phyloP scores from a whole-genome alignment of 2,797 vertebrate genomes.

The Tinamus major region DNA sequence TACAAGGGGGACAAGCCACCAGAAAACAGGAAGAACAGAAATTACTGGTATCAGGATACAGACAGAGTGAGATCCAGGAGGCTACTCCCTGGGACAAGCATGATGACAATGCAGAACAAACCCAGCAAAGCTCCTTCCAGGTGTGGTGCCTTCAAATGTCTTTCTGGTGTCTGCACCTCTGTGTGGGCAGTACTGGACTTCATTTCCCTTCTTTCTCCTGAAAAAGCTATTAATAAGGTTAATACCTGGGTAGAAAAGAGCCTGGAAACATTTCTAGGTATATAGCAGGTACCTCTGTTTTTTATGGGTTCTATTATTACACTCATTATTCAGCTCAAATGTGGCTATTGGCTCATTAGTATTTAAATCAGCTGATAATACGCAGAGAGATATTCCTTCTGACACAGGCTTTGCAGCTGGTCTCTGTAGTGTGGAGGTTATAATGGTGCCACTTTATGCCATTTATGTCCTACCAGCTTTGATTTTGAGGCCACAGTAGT shows the following conservation, averaged over 20 bases:
- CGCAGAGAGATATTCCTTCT: not conserved
- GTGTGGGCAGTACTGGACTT: fast-evolving
- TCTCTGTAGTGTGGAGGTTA: not conserved
- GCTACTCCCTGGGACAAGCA: not conserved
- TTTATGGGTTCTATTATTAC: constrained; percentile 29
- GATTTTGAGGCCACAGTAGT: constrained; percentile 55
- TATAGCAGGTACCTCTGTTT: not conserved
- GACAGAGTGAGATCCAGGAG: not conserved
- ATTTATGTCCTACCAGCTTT: constrained; percentile 45
- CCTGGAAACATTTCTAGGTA: not conserved
- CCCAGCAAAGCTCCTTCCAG: not conserved
- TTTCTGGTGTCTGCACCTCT: not conserved
- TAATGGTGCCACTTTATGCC: constrained; percentile 25
- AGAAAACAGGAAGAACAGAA: not conserved
- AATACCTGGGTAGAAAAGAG: not conserved
- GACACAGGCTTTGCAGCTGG: constrained; percentile 39
- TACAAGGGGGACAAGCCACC: not conserved
- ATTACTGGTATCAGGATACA: not conserved
- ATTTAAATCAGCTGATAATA: constrained; percentile 68
- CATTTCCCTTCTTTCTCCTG: not conserved
- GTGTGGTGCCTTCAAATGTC: fast-evolving
- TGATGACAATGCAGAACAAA: not conserved
- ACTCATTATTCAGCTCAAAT: constrained; percentile 39
- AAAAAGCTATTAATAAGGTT: not conserved
- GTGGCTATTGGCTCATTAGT: constrained; percentile 66